phyloP scores from a whole-genome alignment of 2,113 vertebrate species.

The Camelus bactrianus region DNA sequence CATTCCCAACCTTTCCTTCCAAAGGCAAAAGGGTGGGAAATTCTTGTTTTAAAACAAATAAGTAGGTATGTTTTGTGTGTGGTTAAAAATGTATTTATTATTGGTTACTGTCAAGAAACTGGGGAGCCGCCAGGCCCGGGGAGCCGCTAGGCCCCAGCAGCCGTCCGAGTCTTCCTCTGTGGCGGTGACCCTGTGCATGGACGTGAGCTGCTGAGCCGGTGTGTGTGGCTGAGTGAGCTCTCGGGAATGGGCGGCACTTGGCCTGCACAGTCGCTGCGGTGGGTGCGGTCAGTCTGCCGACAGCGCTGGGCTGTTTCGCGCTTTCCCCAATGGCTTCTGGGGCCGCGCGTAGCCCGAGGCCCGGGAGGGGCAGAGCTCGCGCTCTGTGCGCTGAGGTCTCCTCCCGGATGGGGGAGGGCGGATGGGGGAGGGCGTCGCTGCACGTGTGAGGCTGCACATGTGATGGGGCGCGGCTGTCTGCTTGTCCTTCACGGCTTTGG shows the following conservation, averaged over 20 bases:
- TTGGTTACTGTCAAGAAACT: no score
- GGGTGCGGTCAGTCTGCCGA: background rate
- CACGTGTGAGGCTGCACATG: no score
- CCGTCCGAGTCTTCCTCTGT: no score
- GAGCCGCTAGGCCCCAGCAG: no score
- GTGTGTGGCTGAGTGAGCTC: no score
- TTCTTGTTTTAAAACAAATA: background rate
- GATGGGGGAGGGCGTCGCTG: no score
- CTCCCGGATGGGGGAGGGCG: background rate
- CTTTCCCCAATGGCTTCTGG: background rate
- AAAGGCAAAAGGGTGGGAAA: background rate
- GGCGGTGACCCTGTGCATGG: no score
- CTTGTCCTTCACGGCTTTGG: background rate
- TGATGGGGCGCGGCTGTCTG: accelerated
- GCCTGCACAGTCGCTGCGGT: background rate
- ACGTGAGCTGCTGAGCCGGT: no score
- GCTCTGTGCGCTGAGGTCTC: background rate
- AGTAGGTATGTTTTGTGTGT: background rate
- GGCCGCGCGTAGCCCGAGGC: background rate
- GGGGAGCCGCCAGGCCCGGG: no score
- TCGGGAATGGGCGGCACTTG: no score
- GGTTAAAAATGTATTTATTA: background rate
- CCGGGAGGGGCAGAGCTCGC: no score
- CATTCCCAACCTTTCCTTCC: no score
- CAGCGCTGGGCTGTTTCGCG: background rate